Base-by-base conservation (phyloP, 2,888 invertebrate genomes). In the Rotaria socialis region DNA sequence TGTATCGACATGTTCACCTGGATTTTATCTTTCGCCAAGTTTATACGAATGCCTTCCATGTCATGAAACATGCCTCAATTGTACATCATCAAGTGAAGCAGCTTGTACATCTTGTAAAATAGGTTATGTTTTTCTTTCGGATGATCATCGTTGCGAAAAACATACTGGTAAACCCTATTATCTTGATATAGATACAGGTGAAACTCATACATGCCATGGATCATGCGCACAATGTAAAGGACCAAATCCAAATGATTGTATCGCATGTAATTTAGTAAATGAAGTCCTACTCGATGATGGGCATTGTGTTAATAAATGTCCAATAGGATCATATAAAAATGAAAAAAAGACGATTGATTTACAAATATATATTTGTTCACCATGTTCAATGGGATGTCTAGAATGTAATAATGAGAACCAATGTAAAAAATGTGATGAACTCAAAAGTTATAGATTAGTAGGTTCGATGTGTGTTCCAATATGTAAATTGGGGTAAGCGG, bases 141-240 rank as follows among this genome's bases (percentile, higher is more conserved):
- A 80, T 47, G 24, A 47, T n/a, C 43, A 80, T 80, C 43, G 47
- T 47, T 80, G 80, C n/a, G 80, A 80, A 80, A 80, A 80, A 47
- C 24, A 80, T 47, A 47, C 47, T 14, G 47, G 80, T 47, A 47
- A 80, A 80, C 43, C 80, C 14, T 80, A 14, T 47, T 80, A 80
- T 80, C 24, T 80, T 43, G 43, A 80, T 80, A 10, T 11, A 22
- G 22, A 80, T 5, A 80, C 80, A 43, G 47, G 47, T 80, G 47
- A 80, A 80, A 47, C 47, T 8, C 80, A 80, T 80, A 47, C 80
- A n/a, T 80, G 80, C n/a, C 80, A 80, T 47, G 24, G 19, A 11
- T 80, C 80, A n/a, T 80, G 80, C 47, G 4, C 47, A 47, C 80
- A 47, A 47, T 80, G 80, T 47, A 80, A 47, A n/a, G 80, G 80